These are phyloP conservation scores for Hirtodrosophila confusa DNA, from an alignment of 2,888 invertebrate species.

Conservation along the genomic window DNA sequence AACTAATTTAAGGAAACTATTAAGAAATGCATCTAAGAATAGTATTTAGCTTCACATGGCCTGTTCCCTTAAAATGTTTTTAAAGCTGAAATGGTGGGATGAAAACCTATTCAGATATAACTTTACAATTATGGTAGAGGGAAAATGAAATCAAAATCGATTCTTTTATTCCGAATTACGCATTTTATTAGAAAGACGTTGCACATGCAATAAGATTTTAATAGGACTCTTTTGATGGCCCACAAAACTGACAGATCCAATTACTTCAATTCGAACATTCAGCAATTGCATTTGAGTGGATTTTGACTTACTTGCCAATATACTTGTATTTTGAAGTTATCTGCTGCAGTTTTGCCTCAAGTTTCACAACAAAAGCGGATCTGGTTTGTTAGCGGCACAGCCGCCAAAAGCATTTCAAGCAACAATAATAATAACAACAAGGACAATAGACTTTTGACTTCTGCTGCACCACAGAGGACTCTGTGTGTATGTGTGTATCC, in stretches of 20 bases:
- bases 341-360: conserved; percentile 11
- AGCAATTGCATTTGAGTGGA: conserved; percentile 1
- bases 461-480: conserved; percentile 51
- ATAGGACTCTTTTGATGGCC: conserved; percentile 4
- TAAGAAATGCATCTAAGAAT: no score
- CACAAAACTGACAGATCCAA: not conserved
- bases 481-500: conserved; percentile 6
- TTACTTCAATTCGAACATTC: conserved; percentile 12
- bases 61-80: no score
- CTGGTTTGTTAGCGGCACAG: conserved; percentile 44
- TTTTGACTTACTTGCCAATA: conserved; percentile 3
- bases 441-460: conserved; percentile 55
- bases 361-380: conserved; percentile 49
- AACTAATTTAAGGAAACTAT: no score
- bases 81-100: no score
- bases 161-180: no score
- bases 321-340: conserved; percentile 13
- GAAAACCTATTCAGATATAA: no score
- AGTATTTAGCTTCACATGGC: no score
- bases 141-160: no score
- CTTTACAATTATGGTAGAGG: no score
- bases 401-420: conserved; percentile 46
- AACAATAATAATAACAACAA: conserved; percentile 21
- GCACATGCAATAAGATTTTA: conserved; percentile 3
- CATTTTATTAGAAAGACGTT: no score